Evolutionary conservation across 1,140 invertebrate genomes (phyloP).

Genomic region (Cotesia chilonis): DNA sequence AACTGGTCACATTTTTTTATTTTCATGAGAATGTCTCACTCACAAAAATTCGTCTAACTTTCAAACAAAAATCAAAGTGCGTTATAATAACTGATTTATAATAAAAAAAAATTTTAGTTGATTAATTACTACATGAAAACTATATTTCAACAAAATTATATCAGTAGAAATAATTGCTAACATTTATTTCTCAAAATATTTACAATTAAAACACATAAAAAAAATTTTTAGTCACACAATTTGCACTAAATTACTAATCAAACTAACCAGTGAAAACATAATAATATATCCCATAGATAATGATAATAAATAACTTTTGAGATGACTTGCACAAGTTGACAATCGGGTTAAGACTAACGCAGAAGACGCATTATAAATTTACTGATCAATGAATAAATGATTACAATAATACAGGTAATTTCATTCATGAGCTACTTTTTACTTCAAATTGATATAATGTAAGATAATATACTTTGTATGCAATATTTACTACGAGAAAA

Average conservation of each 20-base stretch:
- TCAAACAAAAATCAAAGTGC: too few relatives aligned
- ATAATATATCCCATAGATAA: too few relatives aligned
- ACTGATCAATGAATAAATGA: slow-evolving; percentile 10
- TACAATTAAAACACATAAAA: too few relatives aligned
- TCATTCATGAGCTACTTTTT: not conserved
- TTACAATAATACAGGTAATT: not conserved
- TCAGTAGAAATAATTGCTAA: not conserved
- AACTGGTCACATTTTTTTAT: too few relatives aligned
- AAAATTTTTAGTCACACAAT: too few relatives aligned
- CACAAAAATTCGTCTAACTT: too few relatives aligned
- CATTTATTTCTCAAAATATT: too few relatives aligned
- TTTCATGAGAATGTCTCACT: too few relatives aligned
- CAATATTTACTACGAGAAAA: too few relatives aligned
- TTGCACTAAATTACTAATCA: not conserved
- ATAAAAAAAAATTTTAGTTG: too few relatives aligned
- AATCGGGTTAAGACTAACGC: not conserved
- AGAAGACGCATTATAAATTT: not conserved
- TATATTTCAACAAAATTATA: not conserved
- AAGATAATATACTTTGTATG: not conserved
- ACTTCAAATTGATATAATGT: not conserved
- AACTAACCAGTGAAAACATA: not conserved
- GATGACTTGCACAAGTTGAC: not conserved
- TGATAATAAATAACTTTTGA: not conserved
- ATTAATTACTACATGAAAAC: too few relatives aligned
- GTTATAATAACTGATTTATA: too few relatives aligned